Base-by-base conservation (phyloP, 2,888 invertebrate species). In the Drosophila ochracea region DNA sequence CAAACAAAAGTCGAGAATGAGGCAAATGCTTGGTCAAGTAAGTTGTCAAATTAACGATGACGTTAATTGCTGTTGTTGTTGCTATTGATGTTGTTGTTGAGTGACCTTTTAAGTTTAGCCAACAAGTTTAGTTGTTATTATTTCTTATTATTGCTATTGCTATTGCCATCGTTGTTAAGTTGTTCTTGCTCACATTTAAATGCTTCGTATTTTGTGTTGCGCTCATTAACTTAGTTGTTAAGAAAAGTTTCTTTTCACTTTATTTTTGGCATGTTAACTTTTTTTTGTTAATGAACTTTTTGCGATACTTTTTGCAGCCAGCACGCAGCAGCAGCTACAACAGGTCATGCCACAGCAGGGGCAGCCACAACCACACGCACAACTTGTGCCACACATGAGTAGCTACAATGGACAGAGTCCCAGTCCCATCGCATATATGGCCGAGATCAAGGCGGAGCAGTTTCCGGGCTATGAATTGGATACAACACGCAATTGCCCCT, bases 401-500 rank as follows among this genome's bases (percentile, higher is more conserved):
- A 66, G 62, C 43, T 73, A 69, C 37, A 66, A 76, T 33, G 55
- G 28, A 0, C 35, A 53, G 4, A 72, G 75, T 41, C 60, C 64
- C 25, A 81, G 83, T 73, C 83, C 80, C 35, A 70, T 19, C 28
- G 28, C 37, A 0, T 79, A 59, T 33, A 58, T 73, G 60, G 58
- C 76, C 0, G 73, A 82, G 13, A 83, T 87, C 47, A 90, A 90
- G 71, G 49, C 73, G 35, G 86, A 86, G 43, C 73, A 68, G 35
- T 10, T 68, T 10, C 57, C 53, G 4, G 47, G 47, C 19, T 68
- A 62, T 21, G 75, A 87, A n/a, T n/a, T 80, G 59, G 88, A 85
- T 54, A 79, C 41, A n/a, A 33, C 62, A 11, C 75, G 68, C 33
- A 87, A 69, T 19, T 85, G 80, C n/a, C 74, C 86, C 21, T 81